phyloP scores from a whole-genome alignment of 1,140 invertebrate genomes.

The Mylabris phalerata region DNA sequence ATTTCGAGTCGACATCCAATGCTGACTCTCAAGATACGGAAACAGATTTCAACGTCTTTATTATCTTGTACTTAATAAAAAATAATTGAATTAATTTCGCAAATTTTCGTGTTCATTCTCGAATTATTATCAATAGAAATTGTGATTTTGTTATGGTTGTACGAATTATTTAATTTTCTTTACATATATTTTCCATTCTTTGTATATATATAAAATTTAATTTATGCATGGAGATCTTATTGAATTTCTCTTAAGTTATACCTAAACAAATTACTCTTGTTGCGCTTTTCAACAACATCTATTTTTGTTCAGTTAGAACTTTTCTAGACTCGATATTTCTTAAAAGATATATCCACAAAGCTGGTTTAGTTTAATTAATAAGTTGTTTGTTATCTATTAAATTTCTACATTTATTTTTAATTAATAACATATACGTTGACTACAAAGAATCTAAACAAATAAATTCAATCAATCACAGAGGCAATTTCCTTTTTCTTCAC shows the following conservation, averaged over 20 bases:
- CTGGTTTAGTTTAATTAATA: constrained; percentile 5
- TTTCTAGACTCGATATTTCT: constrained; percentile 5
- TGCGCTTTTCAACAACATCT: constrained; percentile 5
- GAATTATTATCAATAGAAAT: too few relatives aligned
- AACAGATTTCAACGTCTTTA: too few relatives aligned
- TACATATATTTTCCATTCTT: not conserved
- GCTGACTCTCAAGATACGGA: too few relatives aligned
- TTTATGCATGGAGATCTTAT: constrained; percentile 14
- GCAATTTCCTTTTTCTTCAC: too few relatives aligned
- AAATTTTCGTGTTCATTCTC: too few relatives aligned
- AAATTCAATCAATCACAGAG: too few relatives aligned
- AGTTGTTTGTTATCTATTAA: constrained; percentile 1
- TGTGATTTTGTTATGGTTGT: too few relatives aligned
- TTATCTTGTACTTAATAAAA: too few relatives aligned
- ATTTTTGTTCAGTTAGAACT: constrained; percentile 4
- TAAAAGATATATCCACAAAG: constrained; percentile 7
- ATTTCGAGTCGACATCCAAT: constrained; percentile 1
- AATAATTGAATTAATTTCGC: too few relatives aligned
- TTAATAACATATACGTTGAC: too few relatives aligned
- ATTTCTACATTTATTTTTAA: not conserved
- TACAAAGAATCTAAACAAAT: too few relatives aligned
- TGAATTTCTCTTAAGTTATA: constrained; percentile 9
- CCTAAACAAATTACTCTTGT: constrained; percentile 14
- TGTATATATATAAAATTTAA: constrained; percentile 1
- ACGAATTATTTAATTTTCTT: too few relatives aligned